phyloP scores from a whole-genome alignment of 1,140 invertebrate species.

The Musca vetustissima region DNA sequence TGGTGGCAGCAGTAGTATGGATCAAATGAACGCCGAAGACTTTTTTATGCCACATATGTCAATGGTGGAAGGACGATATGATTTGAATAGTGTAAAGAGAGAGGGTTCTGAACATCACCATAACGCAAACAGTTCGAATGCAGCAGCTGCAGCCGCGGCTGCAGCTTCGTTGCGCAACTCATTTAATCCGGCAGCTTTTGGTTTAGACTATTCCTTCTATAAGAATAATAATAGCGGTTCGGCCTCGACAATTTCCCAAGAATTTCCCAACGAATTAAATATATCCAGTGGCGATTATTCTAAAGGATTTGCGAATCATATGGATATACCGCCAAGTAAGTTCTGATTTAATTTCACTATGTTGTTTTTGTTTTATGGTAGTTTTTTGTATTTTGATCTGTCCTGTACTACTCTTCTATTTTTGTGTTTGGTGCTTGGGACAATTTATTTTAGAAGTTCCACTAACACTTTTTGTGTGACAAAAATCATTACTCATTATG shows the following conservation, averaged over 20 bases:
- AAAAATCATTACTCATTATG: neutral
- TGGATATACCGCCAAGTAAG: conserved; percentile 56
- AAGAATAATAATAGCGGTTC: conserved; percentile 33
- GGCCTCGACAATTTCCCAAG: conserved; percentile 17
- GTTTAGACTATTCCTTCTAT: conserved; percentile 50
- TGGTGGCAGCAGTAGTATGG: conserved; percentile 32
- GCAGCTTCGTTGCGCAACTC: conserved; percentile 34
- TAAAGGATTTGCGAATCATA: conserved; percentile 54
- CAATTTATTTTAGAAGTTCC: neutral
- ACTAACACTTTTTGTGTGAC: neutral
- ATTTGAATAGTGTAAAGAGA: conserved; percentile 45
- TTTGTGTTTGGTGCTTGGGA: neutral
- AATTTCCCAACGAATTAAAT: conserved; percentile 54
- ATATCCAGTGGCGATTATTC: conserved; percentile 48
- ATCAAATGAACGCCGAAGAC: conserved; percentile 46
- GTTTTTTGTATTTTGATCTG: neutral
- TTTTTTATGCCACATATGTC: conserved; percentile 53
- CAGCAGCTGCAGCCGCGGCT: conserved; percentile 28
- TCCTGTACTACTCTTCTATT: neutral
- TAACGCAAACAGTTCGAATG: conserved; percentile 27
- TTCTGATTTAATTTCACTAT: conserved; percentile 23
- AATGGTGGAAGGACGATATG: conserved; percentile 49
- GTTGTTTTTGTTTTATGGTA: neutral
- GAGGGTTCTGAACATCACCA: conserved; percentile 31
- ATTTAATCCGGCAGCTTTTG: conserved; percentile 38